A percentile compares a stretch with the other conserved stretches of the same genome.
Conservation (phyloP, 2,888 invertebrate species). For the Scaptomyza tumidula region DNA sequence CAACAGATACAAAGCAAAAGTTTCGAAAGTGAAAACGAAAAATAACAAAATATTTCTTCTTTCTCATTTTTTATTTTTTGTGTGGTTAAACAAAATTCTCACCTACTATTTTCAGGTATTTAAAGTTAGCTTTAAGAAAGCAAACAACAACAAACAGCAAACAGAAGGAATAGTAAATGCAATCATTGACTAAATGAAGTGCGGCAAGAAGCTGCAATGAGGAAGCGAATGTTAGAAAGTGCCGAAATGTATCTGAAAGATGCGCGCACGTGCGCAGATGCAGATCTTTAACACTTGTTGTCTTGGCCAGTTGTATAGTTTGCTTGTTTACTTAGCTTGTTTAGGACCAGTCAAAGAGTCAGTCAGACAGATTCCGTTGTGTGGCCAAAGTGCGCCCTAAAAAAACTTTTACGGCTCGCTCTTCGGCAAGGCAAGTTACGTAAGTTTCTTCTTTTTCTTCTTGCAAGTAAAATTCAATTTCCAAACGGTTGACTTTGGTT, state of each 20-base stretch:
- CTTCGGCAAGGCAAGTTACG: conserved; percentile 33
- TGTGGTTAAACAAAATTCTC: conserved; percentile 59
- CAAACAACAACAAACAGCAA: conserved; percentile 27
- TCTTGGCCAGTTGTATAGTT: conserved; percentile 8
- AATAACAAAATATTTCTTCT: background rate
- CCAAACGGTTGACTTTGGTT: conserved; percentile 39
- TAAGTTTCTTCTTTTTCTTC: conserved; percentile 42
- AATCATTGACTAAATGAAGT: conserved; percentile 47
- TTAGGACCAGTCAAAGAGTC: conserved; percentile 28
- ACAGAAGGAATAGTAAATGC: conserved; percentile 5
- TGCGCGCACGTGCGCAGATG: conserved; percentile 59
- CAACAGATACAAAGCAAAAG: conserved; percentile 64
- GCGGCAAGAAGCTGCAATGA: conserved; percentile 54
- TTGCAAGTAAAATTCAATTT: conserved; percentile 54
- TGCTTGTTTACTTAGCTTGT: conserved; percentile 67
- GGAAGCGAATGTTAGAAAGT: conserved; percentile 54
- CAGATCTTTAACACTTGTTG: conserved; percentile 61
- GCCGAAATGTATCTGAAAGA: conserved; percentile 61
- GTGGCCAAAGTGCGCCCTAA: no score
- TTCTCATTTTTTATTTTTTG: conserved; percentile 4
- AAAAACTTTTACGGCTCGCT: conserved; percentile 62
- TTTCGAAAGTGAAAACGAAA: conserved; percentile 25
- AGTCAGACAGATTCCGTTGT: background rate
- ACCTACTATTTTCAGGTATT: conserved; percentile 58
- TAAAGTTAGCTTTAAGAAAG: conserved; percentile 51